Evolutionary conservation across 1,140 invertebrate genomes (phyloP), one percentile per base, ranked within the genome.

Genomic region (Drosophila lini): DNA sequence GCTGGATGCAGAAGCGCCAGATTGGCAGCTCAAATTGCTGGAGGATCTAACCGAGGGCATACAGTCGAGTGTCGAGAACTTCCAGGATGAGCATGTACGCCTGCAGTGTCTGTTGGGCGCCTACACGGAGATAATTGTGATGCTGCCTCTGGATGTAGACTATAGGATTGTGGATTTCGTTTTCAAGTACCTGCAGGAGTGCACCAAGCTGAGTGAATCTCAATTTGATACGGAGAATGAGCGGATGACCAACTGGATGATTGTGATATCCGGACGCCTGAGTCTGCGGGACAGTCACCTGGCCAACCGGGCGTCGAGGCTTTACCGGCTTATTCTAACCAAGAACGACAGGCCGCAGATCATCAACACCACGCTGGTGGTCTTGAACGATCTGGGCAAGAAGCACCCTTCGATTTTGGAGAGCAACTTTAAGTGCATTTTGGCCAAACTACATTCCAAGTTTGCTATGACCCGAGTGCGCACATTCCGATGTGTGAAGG

Each of bases 401-500:
- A 91, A 90, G 44, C 86, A 89, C 38, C 90, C 91, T 0, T 45
- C 79, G 13, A 76, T 86, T 61, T 73, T 92, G 31, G 91, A 92
- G 52, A 74, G 59, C 22, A 91, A 90, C 52, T 75, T 92, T 32
- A 68, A 76, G 22, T 69, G 61, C n/a, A 83, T 92, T 52, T 50
- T 92, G 13, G 38, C 60, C 22, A 92, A 92, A 36, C 60, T 92
- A 0, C 55, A 57, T 3, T 91, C 89, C 0, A 80, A 84, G 7
- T 92, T 71, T 45, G 56, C 74, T 8, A 78, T 86, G n/a, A 92
- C 91, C 11, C 79, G 91, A 8, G 76, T 90, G 5, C 76, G 78
- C 25, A 90, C 91, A 10, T 92, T 90, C 45, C 84, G 91, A 7
- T 92, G 86, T 59, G 90, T 92, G 9, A 91, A 92, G 42, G 80